phyloP scores from a whole-genome alignment of 2,113 vertebrate genomes.

The Tenrec ecaudatus region DNA sequence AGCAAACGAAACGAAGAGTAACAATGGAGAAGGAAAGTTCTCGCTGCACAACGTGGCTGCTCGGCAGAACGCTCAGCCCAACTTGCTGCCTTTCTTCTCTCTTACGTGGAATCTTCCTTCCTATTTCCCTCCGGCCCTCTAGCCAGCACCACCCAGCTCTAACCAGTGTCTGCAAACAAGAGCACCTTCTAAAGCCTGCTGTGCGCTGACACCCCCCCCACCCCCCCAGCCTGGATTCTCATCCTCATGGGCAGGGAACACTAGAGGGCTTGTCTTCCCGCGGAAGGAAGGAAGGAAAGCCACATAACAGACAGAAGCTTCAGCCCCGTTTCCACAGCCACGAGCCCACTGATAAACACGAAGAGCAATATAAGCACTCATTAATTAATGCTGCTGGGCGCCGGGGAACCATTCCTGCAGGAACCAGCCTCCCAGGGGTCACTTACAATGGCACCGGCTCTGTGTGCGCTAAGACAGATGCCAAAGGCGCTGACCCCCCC shows the following conservation, averaged over 20 bases:
- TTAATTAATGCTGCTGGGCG: slow-evolving; percentile 6
- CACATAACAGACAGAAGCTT: background rate
- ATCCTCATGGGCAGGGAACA: background rate
- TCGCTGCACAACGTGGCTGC: background rate
- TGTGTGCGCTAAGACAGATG: background rate
- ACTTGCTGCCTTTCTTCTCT: background rate
- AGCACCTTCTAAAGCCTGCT: background rate
- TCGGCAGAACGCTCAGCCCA: background rate
- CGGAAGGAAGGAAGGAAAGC: slow-evolving; percentile 48
- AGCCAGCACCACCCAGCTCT: background rate
- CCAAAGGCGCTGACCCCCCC: slow-evolving; percentile 39
- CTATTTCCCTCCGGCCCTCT: background rate
- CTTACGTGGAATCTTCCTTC: background rate
- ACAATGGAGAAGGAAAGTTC: slow-evolving; percentile 22
- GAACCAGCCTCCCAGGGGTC: slow-evolving; percentile 43
- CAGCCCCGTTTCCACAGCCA: background rate
- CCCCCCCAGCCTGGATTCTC: background rate
- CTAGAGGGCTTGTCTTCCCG: background rate
- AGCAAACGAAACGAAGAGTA: slow-evolving; percentile 24
- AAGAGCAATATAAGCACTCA: slow-evolving; percentile 19
- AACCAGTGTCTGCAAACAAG: background rate
- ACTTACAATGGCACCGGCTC: slow-evolving; percentile 57
- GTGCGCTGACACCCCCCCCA: background rate
- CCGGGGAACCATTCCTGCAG: background rate
- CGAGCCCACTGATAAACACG: slow-evolving; percentile 32